These are phyloP conservation scores for Tyrannus savana DNA, from an alignment of 2,113 vertebrate species.

Conservation along the genomic window DNA sequence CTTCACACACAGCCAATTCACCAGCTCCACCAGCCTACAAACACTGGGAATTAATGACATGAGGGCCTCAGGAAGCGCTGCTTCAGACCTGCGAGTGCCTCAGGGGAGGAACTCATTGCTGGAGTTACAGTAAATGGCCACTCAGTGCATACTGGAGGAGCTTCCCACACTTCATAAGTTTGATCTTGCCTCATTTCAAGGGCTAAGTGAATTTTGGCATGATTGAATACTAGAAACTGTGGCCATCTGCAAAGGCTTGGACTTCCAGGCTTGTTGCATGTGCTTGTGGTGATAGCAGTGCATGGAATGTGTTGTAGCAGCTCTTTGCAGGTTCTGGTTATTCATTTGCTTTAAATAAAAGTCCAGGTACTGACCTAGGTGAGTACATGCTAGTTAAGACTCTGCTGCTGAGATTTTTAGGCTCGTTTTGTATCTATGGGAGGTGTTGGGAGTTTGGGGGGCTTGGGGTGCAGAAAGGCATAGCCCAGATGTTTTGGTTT, in stretches of 20 bases:
- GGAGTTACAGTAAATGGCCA: conserved; percentile 54
- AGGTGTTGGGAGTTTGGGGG: not conserved
- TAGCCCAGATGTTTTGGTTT: not conserved
- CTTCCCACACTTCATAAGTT: conserved; percentile 18
- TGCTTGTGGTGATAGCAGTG: not conserved
- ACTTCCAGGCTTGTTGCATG: not conserved
- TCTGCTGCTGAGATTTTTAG: not conserved
- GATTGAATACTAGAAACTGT: not conserved
- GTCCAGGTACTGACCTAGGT: not conserved
- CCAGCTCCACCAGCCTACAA: conserved; percentile 3
- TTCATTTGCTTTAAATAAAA: not conserved
- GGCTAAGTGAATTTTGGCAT: conserved; percentile 9
- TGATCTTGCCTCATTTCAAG: not conserved
- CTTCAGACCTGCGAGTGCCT: conserved; percentile 10
- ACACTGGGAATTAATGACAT: conserved; percentile 38
- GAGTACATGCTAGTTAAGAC: not conserved
- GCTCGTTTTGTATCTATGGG: not conserved
- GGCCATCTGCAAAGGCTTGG: not conserved
- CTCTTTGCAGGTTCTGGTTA: not conserved
- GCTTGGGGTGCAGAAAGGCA: not conserved
- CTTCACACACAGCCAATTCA: not conserved
- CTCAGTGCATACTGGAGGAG: conserved; percentile 15
- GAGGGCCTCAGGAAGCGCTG: conserved; percentile 24
- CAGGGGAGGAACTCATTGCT: conserved; percentile 48
- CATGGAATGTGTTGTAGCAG: not conserved